Base-by-base conservation (phyloP, 2,888 invertebrate species). In the Eupeodes luniger region DNA sequence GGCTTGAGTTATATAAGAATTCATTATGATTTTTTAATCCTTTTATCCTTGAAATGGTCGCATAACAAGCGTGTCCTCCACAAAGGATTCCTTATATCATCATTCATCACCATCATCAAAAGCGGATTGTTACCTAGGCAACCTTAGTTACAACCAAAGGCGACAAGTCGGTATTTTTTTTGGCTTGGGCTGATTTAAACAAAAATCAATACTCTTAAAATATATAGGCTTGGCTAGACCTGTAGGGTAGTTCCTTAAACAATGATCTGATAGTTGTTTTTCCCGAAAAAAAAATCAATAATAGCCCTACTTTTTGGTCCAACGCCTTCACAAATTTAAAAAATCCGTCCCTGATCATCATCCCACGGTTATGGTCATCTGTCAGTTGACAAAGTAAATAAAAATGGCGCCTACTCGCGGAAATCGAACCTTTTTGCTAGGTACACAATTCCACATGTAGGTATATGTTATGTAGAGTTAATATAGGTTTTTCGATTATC, bases 11-110 rank as follows among this genome's bases (percentile, higher is more conserved):
- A 9, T 27, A 27, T 70, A 12, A 40, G 19, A 70, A 19, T 44
- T 72, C 44, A 9, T 27, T 14, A 72, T 47, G 0, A 47, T 57
- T 72, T 40, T 72, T 44, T 72, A 72, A 72, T 72, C 72, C 57
- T 59, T 57, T 72, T 53, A n/a, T 16, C 53, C 36, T 36, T 36
- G 16, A 69, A 69, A 67, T 36, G 9, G 16, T 55, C 16, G 10
- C 80, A 57, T 84, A 69, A 85, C 80, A 76, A 76, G 80, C 57
- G 80, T 70, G 36, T 11, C 27, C 75, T 75, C 80, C 64, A 80
- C 75, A 80, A 80, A 69, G 80, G 70, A 19, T 0, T 19, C 3
- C 19, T 64, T 70, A 70, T 44, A 40, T 53, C 67, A 53, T 14
- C 9, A 11, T 19, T 57, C 34, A 40, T 53, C 67, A 53, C 11